A percentile compares a stretch with the other conserved stretches of the same genome.
phyloP scores from a whole-genome alignment of 2,888 invertebrate species.

The Melanophora roralis region DNA sequence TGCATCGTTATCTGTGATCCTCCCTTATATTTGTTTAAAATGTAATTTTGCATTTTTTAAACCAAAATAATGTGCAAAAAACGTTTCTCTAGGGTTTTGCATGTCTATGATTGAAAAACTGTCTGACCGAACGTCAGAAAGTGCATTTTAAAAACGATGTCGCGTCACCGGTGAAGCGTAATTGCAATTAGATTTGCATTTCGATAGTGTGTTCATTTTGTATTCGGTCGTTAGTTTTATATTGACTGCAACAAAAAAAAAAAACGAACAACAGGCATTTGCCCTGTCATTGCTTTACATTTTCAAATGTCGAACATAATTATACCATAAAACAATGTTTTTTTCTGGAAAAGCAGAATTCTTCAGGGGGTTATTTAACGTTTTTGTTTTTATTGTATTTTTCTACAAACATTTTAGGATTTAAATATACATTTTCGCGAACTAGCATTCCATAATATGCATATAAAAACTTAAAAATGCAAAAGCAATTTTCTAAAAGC shows the following conservation, averaged over 20 bases:
- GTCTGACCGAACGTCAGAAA: constrained; percentile 3
- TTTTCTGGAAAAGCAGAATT: neutral
- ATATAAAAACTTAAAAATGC: constrained; percentile 36
- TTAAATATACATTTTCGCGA: constrained; percentile 52
- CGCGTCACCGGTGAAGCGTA: constrained; percentile 63
- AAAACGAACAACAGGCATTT: neutral
- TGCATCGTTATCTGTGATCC: neutral
- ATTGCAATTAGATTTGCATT: constrained; percentile 69
- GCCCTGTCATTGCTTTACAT: constrained; percentile 5
- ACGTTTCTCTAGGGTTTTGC: constrained; percentile 54
- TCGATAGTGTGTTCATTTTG: constrained; percentile 56
- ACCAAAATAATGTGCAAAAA: constrained; percentile 55
- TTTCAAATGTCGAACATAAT: constrained; percentile 51
- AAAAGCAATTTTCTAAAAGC: constrained; percentile 12
- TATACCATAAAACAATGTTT: constrained; percentile 31
- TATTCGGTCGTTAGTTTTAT: constrained; percentile 36
- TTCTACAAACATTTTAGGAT: constrained; percentile 18
- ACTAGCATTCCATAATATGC: constrained; percentile 52
- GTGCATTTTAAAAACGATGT: constrained; percentile 43
- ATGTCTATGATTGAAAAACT: constrained; percentile 26
- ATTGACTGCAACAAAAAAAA: constrained; percentile 15
- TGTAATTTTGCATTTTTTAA: constrained; percentile 13
- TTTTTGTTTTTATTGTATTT: constrained; percentile 28
- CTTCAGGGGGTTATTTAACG: constrained; percentile 27
- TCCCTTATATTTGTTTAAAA: constrained; percentile 5